Evolutionary conservation across 2,888 invertebrate species (phyloP), one percentile per base, ranked within the genome.

Genomic region (Melanargia galathea): DNA sequence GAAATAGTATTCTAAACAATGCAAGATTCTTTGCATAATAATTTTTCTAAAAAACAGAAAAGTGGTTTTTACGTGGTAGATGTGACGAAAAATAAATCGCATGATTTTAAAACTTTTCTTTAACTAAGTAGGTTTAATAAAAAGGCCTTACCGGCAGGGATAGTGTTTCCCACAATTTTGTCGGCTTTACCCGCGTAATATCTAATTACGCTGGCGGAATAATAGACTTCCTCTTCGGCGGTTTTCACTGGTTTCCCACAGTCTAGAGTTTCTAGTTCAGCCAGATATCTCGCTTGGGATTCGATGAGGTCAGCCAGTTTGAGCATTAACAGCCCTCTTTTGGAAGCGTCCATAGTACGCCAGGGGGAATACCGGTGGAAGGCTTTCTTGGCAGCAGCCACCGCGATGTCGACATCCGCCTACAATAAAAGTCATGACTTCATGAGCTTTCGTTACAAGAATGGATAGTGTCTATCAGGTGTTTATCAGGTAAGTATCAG

Each of bases 141-240:
- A n/a, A n/a, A 40, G 7, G 11, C 2, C 52, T 18, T 63, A 89
- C 90, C 90, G 72, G 95, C 93, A 20, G 96, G 96, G 56, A 97
- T 95, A 0, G 95, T 95, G 76, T 92, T 94, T 38, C 95, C 95
- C 65, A 95, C 94, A 76, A 95, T 95, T 84, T 98, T 98, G 78
- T 98, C 98, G 0, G 97, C 96, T 94, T 96, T 98, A 1, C 98
- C 98, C 13, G 97, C 98, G 83, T 95, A 97, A 78, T 97, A 98
- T 71, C 97, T 94, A 7, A 97, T 74, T 43, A 93, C 93, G 58
- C 93, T 92, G 0, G 95, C 91, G 13, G 94, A 90, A 65, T 89
- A 87, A 8, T 93, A 92, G 0, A 97, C 84, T 81, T 97, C 97
- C 48, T 93, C 94, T 66, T 92, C 92, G 0, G 97, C 93, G 66